Base-by-base conservation (phyloP, 2,113 vertebrate genomes). In the Tauraco erythrolophus region DNA sequence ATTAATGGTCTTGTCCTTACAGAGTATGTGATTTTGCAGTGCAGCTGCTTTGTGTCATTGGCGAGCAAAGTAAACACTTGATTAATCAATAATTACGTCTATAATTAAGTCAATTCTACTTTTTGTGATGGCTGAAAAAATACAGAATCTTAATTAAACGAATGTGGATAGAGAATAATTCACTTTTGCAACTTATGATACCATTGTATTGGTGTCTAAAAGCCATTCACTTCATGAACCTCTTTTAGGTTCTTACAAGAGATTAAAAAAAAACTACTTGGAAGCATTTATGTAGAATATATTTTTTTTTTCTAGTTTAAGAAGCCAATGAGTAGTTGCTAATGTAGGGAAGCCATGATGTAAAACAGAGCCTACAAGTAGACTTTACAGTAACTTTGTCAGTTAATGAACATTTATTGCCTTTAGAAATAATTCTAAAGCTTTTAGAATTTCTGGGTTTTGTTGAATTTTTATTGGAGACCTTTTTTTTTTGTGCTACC, bases 401-500 rank as follows among this genome's bases (percentile, higher is more conserved):
- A 71, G 33, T 54, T 84, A 81, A 84, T 43, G 83, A 87, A 58
- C 62, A 57, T 82, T 80, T 48, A 57, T 71, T 83, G 51, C 82
- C 70, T 78, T 93, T 87, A 94, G 69, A 94, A 97, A 89, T 64
- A 14, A 58, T 51, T 78, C 48, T 54, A 23, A 85, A 92, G 46
- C 80, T 75, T 86, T 84, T 43, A 82, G 48, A 70, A 74, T 88
- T 94, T 65, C 10, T 82, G 0, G 14, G 8, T 43, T 84, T 68
- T 64, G 56, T 64, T 48, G 48, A 53, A 65, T 71, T 94, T 93
- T 95, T 93, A 41, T 85, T 48, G 56, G 75, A 92, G 81, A 46
- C 35, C 17, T 53, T 31, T 61, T 77, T 77, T 75, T 65, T 91
- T 39, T 53, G 15, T 83, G 88, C 37, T 74, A 51, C 64, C 1